Evolutionary conservation across 2,797 vertebrate species (phyloP), one percentile per base, ranked within the genome.

Genomic region (Apogon talboti): DNA sequence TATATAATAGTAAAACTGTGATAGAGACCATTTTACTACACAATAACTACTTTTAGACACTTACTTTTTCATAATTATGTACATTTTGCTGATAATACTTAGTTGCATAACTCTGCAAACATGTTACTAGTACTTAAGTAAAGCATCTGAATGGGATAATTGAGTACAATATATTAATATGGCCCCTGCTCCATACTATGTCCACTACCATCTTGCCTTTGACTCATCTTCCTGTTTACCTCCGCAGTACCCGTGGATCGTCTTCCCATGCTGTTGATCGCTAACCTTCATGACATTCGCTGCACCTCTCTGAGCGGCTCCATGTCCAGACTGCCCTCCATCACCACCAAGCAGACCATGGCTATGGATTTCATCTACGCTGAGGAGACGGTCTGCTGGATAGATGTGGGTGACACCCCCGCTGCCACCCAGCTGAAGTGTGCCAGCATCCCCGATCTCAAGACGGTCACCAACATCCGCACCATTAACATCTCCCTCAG

Each of bases 321-420:
- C 28, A 82, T 92, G 0, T 93, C 95, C 68, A 93, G 95, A 74
- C 93, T 97, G 74, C 93, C 92, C 11, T 94, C 95, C 72, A 95
- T 96, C 46, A 83, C 92, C 12, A 97, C 96, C 33, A 96, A 96
- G 86, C 97, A 97, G 92, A 97, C 96, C 54, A 98, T 96, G 1
- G 97, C 97, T 48, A 98, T 99, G 97, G 98, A 99, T 92, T 99
- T 99, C 87, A 93, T 93, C 89, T 99, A 98, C 0, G 81, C 93
- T 0, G 93, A 96, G 2, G 96, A 99, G 88, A 97, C 94, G 0
- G 96, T 98, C 24, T 99, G 98, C 91, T 99, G 98, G 98, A 95
- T 99, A 10, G 95, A 98, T 0, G 95, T 98, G 56, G 97, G 97
- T 0, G 97, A 98, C 86, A 94, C 92, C 0, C 94, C 96, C 0